phyloP scores from a whole-genome alignment of 2,888 invertebrate species.

The Parnassius smintheus region DNA sequence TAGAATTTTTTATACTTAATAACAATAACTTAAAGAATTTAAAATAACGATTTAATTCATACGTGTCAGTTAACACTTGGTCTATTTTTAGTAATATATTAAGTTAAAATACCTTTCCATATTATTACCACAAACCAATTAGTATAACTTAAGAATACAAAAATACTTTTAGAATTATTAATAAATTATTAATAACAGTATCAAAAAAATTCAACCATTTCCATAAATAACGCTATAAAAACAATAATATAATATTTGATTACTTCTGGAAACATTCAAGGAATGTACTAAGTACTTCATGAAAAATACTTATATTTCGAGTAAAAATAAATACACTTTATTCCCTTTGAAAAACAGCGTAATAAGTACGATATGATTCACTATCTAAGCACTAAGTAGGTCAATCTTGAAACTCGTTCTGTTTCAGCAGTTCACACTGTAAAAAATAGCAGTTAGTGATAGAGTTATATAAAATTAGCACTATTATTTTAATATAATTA shows the following conservation, averaged over 20 bases:
- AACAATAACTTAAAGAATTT: too few relatives aligned
- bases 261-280: slow-evolving; percentile 11
- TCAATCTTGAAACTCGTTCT: slow-evolving; percentile 15
- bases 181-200: background rate
- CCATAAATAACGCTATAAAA: too few relatives aligned
- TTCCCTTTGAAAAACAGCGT: background rate
- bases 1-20: too few relatives aligned
- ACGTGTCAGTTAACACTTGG: slow-evolving; percentile 1
- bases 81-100: too few relatives aligned
- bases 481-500: too few relatives aligned
- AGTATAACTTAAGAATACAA: too few relatives aligned
- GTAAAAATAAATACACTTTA: background rate
- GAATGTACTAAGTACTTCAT: slow-evolving; percentile 12
- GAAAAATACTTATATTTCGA: background rate
- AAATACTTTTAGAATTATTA: too few relatives aligned
- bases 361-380: slow-evolving; percentile 9
- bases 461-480: too few relatives aligned
- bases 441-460: slow-evolving; percentile 7
- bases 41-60: too few relatives aligned
- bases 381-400: background rate
- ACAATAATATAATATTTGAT: too few relatives aligned
- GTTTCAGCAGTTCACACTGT: slow-evolving; percentile 21
- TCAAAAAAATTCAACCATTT: background rate
- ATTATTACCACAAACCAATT: too few relatives aligned
- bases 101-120: too few relatives aligned